Conservation (phyloP, 1,140 invertebrate species). For the Drosophila repletoides region DNA sequence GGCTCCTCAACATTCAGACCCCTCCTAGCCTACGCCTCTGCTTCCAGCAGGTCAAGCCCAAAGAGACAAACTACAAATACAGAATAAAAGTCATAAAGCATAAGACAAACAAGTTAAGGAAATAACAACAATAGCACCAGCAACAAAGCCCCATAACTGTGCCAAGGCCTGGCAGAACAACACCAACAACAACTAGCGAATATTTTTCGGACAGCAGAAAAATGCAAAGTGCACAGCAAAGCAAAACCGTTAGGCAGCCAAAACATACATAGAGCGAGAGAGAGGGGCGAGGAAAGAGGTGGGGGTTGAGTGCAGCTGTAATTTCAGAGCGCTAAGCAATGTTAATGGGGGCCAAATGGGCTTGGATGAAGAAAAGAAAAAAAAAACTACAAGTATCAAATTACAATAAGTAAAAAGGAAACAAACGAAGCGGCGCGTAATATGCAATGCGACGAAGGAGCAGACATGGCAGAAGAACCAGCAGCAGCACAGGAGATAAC, state of each 20-base stretch:
- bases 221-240: slow-evolving; percentile 43
- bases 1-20: not conserved
- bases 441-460: slow-evolving; percentile 32
- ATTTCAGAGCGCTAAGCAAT: slow-evolving; percentile 51
- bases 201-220: slow-evolving; percentile 30
- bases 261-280: not conserved
- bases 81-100: slow-evolving; percentile 11
- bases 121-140: slow-evolving; percentile 11
- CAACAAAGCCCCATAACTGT: slow-evolving; percentile 69
- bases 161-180: slow-evolving; percentile 52
- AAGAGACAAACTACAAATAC: slow-evolving; percentile 26
- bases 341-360: slow-evolving; percentile 61
- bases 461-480: not conserved
- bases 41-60: slow-evolving; percentile 17
- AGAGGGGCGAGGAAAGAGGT: slow-evolving; percentile 16
- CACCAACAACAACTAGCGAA: slow-evolving; percentile 6
- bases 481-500: not conserved
- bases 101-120: slow-evolving; percentile 36
- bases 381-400: slow-evolving; percentile 51
- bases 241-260: slow-evolving; percentile 29
- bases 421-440: slow-evolving; percentile 7
- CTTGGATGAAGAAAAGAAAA: slow-evolving; percentile 37
- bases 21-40: not conserved
- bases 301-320: slow-evolving; percentile 11
- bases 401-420: slow-evolving; percentile 40